Conservation (phyloP, 2,113 vertebrate species). For the Terrapene triunguis region DNA sequence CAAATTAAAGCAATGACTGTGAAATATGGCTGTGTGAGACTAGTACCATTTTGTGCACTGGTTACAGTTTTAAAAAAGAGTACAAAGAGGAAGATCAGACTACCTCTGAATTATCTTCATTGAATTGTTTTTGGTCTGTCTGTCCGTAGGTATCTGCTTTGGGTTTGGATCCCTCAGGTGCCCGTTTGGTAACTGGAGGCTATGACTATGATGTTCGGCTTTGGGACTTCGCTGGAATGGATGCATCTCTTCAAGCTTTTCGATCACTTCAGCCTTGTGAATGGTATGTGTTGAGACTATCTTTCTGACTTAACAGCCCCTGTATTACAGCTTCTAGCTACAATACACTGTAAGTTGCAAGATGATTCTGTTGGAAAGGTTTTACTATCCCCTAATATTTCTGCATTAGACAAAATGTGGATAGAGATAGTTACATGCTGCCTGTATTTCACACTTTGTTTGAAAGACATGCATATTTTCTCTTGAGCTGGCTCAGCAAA, state of each 20-base stretch:
- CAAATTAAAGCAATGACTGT: not conserved
- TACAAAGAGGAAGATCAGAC: not conserved
- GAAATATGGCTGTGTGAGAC: too few relatives aligned
- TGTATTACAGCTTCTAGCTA: not conserved
- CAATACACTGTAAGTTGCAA: not conserved
- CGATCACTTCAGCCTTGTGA: conserved; percentile 95
- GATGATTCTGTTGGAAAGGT: not conserved
- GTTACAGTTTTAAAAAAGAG: not conserved
- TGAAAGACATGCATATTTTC: not conserved
- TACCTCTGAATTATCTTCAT: not conserved
- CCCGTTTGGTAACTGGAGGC: conserved; percentile 94
- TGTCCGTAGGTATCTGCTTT: conserved; percentile 91
- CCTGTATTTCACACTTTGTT: not conserved
- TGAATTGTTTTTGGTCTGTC: not conserved
- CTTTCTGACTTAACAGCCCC: not conserved
- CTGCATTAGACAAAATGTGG: not conserved
- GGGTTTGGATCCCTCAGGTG: conserved; percentile 94
- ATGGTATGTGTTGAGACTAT: conserved; percentile 82
- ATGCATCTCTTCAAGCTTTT: conserved; percentile 93
- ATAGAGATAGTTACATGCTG: not conserved
- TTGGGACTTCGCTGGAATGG: conserved; percentile 99
- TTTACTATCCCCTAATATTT: not conserved
- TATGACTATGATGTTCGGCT: conserved; percentile 95
- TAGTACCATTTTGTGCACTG: not conserved
- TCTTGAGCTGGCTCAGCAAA: not conserved